Evolutionary conservation across 2,797 vertebrate genomes (phyloP).

Genomic region (Enteromius argenteus): DNA sequence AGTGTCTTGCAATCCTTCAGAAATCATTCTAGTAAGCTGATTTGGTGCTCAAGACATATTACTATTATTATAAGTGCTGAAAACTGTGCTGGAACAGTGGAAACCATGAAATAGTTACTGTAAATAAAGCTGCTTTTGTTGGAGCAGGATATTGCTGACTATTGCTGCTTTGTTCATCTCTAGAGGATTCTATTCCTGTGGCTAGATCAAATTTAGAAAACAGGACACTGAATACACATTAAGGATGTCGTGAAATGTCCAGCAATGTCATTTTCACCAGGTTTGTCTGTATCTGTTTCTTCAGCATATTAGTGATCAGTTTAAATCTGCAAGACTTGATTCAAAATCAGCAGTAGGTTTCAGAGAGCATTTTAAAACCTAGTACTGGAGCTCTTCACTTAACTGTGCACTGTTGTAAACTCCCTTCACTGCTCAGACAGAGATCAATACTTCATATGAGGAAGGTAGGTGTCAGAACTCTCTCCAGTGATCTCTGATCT

Average conservation of each 20-base stretch:
- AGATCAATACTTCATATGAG: constrained; percentile 49
- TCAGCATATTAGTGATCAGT: neutral
- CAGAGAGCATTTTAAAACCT: neutral
- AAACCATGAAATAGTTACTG: neutral
- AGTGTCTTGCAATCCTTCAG: neutral
- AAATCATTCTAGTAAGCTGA: neutral
- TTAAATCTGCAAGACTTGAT: neutral
- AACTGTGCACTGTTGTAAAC: neutral
- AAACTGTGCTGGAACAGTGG: neutral
- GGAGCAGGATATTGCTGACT: constrained; percentile 12
- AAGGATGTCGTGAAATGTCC: neutral
- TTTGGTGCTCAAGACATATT: neutral
- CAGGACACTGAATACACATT: constrained; percentile 11
- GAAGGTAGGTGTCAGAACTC: constrained; percentile 10
- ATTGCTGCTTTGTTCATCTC: neutral
- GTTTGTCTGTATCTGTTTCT: neutral
- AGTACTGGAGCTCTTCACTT: neutral
- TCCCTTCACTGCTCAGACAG: neutral
- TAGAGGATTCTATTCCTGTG: constrained; percentile 19
- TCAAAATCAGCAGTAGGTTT: neutral
- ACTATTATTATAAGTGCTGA: neutral
- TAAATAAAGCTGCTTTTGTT: constrained; percentile 3
- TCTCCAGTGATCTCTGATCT: constrained; percentile 20
- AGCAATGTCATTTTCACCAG: neutral
- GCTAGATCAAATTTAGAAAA: constrained; percentile 8